phyloP scores from a whole-genome alignment of 2,888 invertebrate species.

The Drosophila pseudotakahashii region DNA sequence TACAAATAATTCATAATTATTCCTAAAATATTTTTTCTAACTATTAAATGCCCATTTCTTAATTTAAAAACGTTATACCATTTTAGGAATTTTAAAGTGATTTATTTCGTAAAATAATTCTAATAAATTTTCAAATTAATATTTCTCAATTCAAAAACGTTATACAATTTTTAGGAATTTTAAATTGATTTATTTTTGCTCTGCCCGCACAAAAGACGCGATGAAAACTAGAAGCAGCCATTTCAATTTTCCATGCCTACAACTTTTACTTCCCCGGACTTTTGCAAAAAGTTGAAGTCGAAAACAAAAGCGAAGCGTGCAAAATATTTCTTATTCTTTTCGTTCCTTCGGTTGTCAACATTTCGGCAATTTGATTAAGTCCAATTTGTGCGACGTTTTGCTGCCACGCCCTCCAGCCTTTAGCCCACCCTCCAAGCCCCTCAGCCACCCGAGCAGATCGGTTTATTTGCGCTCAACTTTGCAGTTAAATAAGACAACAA shows the following conservation, averaged over 20 bases:
- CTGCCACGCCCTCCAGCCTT: constrained; percentile 53
- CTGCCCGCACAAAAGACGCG: background rate
- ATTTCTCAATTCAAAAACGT: no score
- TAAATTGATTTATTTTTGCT: background rate
- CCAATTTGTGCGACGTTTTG: constrained; percentile 65
- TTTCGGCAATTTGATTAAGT: constrained; percentile 72
- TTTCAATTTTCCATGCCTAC: constrained; percentile 59
- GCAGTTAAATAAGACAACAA: constrained; percentile 69
- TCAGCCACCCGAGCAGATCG: constrained; percentile 38
- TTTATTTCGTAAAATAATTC: no score
- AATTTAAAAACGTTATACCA: no score
- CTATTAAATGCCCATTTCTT: no score
- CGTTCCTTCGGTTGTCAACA: constrained; percentile 48
- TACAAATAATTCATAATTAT: no score
- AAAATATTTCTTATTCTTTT: constrained; percentile 56
- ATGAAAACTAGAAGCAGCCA: constrained; percentile 10
- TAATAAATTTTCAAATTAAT: no score
- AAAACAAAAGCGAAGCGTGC: constrained; percentile 66
- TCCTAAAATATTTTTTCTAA: no score
- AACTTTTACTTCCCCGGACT: constrained; percentile 7
- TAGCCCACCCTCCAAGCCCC: background rate
- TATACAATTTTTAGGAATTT: background rate
- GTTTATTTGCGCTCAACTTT: constrained; percentile 70
- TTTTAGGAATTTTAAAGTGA: no score
- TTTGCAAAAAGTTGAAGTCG: constrained; percentile 25